A percentile compares a stretch with the other conserved stretches of the same genome.
These are phyloP conservation scores for Sebastes oblongus DNA, from an alignment of 2,797 vertebrate species.

Conservation along the genomic window DNA sequence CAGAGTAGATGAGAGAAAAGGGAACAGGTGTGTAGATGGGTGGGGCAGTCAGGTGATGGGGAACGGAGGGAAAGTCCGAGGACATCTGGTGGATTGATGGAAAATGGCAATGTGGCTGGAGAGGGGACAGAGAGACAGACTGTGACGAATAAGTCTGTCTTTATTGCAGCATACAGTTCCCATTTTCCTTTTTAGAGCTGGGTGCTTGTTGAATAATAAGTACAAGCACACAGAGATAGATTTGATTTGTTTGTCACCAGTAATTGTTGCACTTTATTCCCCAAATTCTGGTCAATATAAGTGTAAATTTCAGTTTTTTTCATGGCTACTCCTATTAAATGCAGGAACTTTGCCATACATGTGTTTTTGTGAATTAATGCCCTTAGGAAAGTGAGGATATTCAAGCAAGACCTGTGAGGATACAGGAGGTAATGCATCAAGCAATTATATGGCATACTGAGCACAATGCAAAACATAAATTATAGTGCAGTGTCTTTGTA, in stretches of 20 bases:
- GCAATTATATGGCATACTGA: slow-evolving; percentile 30
- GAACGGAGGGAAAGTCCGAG: not conserved
- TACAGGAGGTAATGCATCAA: slow-evolving; percentile 21
- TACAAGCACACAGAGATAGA: not conserved
- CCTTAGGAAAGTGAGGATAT: slow-evolving; percentile 24
- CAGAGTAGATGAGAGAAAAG: not conserved
- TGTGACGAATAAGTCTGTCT: not conserved
- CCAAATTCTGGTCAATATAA: not conserved
- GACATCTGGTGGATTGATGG: not conserved
- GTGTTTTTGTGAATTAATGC: slow-evolving; percentile 1
- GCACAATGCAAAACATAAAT: slow-evolving; percentile 34
- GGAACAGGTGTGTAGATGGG: not conserved
- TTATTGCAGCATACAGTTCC: not conserved
- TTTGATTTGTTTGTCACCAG: not conserved
- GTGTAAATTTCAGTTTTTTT: not conserved
- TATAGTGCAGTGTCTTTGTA: slow-evolving; percentile 12
- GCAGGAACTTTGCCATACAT: not conserved
- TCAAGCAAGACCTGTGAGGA: not conserved
- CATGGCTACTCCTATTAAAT: not conserved
- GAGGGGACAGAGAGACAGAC: not conserved
- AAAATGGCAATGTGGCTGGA: not conserved
- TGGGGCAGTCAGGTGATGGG: not conserved
- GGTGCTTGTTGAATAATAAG: not conserved
- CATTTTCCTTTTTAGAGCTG: not conserved
- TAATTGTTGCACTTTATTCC: slow-evolving; percentile 5